Conservation (phyloP, 64 coral and sea anemone species). For the Hydrozoanthus tunicans region DNA sequence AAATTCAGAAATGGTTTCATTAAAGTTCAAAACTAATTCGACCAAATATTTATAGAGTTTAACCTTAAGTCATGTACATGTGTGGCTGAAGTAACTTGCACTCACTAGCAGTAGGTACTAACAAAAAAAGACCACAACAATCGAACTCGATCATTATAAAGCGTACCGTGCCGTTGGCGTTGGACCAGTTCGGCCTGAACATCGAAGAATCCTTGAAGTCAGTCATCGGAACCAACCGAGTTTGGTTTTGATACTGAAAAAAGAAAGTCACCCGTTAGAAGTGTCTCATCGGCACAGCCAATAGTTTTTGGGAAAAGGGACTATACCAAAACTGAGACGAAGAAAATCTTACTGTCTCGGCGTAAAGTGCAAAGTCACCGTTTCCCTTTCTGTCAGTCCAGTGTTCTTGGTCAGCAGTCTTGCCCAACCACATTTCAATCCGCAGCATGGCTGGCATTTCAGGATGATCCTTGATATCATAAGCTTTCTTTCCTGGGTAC, state of each 20-base stretch:
- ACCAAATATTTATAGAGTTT: no score
- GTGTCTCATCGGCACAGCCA: no score
- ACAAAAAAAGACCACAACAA: no score
- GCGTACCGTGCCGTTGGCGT: constrained; percentile 44
- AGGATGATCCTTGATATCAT: constrained; percentile 72
- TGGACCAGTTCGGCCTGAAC: constrained; percentile 50
- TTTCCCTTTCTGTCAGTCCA: constrained; percentile 90
- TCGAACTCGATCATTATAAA: not conserved
- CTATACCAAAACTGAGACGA: no score
- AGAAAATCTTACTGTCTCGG: constrained; percentile 74
- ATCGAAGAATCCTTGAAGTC: constrained; percentile 56
- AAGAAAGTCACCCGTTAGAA: not conserved
- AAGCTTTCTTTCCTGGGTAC: constrained; percentile 89
- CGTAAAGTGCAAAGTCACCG: constrained; percentile 85
- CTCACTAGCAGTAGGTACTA: no score
- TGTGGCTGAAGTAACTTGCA: no score
- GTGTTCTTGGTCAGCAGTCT: constrained; percentile 64
- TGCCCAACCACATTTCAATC: constrained; percentile 87
- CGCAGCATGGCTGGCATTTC: constrained; percentile 80
- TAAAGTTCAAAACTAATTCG: no score
- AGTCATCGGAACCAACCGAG: constrained; percentile 18
- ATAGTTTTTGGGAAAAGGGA: not conserved
- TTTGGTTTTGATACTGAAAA: constrained; percentile 51
- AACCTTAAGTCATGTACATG: no score
- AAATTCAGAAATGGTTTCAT: no score